phyloP scores from a whole-genome alignment of 2,888 invertebrate genomes.

The Clitarchus hookeri region DNA sequence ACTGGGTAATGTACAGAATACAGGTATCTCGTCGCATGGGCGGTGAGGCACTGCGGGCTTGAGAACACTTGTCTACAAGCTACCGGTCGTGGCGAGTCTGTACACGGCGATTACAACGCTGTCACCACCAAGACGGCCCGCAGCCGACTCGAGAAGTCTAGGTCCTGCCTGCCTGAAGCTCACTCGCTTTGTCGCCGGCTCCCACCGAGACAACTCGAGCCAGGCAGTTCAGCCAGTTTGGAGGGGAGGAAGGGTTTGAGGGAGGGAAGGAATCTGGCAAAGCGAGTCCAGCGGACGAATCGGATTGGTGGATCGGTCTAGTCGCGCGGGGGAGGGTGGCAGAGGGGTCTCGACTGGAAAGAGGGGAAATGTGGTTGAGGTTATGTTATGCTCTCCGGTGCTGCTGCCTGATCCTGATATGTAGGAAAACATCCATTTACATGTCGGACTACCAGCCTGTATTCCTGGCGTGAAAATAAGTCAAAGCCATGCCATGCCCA shows the following conservation, averaged over 20 bases:
- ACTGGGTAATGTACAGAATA: neutral
- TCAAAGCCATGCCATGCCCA: too few relatives aligned
- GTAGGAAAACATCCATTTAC: neutral
- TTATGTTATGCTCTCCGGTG: neutral
- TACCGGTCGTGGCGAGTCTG: neutral
- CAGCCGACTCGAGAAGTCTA: neutral
- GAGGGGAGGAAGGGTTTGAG: neutral
- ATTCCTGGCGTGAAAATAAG: too few relatives aligned
- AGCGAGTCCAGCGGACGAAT: neutral
- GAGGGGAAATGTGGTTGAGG: slow-evolving; percentile 3
- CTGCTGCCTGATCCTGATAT: neutral
- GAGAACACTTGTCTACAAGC: neutral
- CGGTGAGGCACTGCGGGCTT: neutral
- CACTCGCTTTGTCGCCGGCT: neutral
- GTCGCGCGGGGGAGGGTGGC: neutral
- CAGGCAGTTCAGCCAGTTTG: neutral
- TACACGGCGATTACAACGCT: neutral
- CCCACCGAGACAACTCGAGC: neutral
- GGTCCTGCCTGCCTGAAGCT: neutral
- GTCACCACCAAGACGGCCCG: neutral
- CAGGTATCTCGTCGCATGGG: neutral
- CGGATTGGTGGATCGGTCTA: neutral
- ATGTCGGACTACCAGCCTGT: neutral
- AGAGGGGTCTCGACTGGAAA: neutral
- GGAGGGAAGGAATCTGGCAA: slow-evolving; percentile 3